A percentile compares a stretch with the other conserved stretches of the same genome.
Conservation (phyloP, 2,797 vertebrate genomes). For the Mormyrops attenuatus region DNA sequence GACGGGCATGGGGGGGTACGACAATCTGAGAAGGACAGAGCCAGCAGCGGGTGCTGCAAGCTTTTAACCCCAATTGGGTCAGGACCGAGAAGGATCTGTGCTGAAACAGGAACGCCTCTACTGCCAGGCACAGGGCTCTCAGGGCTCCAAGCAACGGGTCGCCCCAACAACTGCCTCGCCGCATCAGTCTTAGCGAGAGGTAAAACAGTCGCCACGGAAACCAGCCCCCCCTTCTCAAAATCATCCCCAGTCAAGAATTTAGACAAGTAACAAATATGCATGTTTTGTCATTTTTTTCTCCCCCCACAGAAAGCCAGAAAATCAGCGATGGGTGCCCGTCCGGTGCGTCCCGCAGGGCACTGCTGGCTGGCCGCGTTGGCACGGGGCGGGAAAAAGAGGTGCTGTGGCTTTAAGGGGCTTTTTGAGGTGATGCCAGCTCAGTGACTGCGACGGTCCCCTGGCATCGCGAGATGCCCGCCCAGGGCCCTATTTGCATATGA, state of each 20-base stretch:
- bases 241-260: background rate
- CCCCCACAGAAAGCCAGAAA: constrained; percentile 34
- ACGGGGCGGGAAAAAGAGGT: constrained; percentile 58
- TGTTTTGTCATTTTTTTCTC: background rate
- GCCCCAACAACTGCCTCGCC: constrained; percentile 34
- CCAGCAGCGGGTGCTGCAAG: constrained; percentile 20
- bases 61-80: constrained; percentile 48
- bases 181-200: constrained; percentile 22
- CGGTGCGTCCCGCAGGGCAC: background rate
- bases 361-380: background rate
- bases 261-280: background rate
- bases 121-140: constrained; percentile 6
- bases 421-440: constrained; percentile 74
- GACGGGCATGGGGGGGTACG: no score
- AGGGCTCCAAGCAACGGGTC: constrained; percentile 28
- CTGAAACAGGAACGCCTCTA: constrained; percentile 8
- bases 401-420: constrained; percentile 83
- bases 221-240: background rate
- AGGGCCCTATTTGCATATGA: constrained; percentile 97
- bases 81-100: constrained; percentile 20
- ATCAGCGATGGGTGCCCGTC: constrained; percentile 43
- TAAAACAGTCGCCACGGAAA: constrained; percentile 39
- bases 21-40: background rate
- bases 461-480: constrained; percentile 96
- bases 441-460: constrained; percentile 86